Conservation (phyloP, 1,140 invertebrate species). For the Leptinotarsa texana region DNA sequence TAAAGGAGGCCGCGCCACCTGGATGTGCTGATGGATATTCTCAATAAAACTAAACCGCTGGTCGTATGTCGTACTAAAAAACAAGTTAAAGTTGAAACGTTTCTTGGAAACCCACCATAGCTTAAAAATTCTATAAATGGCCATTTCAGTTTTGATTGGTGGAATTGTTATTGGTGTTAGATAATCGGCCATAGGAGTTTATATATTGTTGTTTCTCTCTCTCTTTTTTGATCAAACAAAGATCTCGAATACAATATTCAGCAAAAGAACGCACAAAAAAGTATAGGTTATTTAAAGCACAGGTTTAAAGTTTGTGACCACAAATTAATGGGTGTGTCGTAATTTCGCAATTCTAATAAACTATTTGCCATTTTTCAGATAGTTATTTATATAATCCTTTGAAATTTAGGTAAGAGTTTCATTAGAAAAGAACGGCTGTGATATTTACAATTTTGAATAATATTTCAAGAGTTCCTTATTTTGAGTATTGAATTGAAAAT, state of each 20-base stretch:
- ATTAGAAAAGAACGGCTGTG: too few relatives aligned
- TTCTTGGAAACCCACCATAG: too few relatives aligned
- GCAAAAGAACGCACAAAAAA: neutral
- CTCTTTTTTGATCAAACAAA: conserved; percentile 9
- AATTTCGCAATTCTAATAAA: conserved; percentile 3
- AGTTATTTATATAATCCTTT: conserved; percentile 1
- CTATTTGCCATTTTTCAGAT: conserved; percentile 7
- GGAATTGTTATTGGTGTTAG: neutral
- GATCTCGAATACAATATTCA: neutral
- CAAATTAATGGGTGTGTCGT: conserved; percentile 24
- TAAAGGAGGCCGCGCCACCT: too few relatives aligned
- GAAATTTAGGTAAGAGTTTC: neutral
- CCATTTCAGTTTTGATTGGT: conserved; percentile 18
- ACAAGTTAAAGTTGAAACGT: too few relatives aligned
- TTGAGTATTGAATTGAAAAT: neutral
- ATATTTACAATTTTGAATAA: too few relatives aligned
- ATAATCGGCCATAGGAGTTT: neutral
- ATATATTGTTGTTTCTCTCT: neutral
- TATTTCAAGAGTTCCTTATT: too few relatives aligned
- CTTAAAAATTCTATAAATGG: conserved; percentile 12
- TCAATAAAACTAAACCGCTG: too few relatives aligned
- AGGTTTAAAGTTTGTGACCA: conserved; percentile 9
- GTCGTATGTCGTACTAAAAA: too few relatives aligned
- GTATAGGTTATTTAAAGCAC: neutral
- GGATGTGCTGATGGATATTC: too few relatives aligned